Base-by-base conservation (phyloP, 1,140 invertebrate species). In the Drosophila bifasciata region DNA sequence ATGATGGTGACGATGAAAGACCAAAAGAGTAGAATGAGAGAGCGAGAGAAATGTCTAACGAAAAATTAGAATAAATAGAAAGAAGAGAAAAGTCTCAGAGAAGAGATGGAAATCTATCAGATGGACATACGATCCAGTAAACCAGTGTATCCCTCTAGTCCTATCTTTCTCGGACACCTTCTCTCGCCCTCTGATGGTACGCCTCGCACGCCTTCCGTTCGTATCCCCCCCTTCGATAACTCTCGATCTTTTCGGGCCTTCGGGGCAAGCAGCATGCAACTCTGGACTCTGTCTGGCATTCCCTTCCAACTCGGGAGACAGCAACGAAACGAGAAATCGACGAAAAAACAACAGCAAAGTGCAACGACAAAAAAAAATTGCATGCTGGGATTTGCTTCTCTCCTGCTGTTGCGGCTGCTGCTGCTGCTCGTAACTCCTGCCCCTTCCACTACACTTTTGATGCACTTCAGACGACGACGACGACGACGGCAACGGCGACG, bases 391-490 rank as follows among this genome's bases (percentile, higher is more conserved):
- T 77, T 68, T 68, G 64, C 62, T 63, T 53, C 49, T 70, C 9
- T 50, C 28, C 21, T 48, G 46, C n/a, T 40, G 21, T 5, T 36
- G 46, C 25, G n/a, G 66, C 40, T 53, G 67, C 43, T 51, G 52
- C 50, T 48, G 61, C 73, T 74, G 64, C 64, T 84, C 48, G 36
- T 73, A 41, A 59, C 70, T 73, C 70, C 51, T 50, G 59, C 59
- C 52, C 36, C n/a, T 16, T 17, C 32, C 32, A 36, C 32, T 13
- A 11, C 32, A 16, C 52, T 21, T 43, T 23, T 36, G 49, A 63
- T 74, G 83, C 83, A 86, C 83, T 86, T 86, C 83, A 86, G 83
- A 86, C 76, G 76, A 50, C 59, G 64, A 52, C 59, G 66, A 80
- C 59, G 64, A 48, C 59, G 66, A 80, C 60, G 52, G 41, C 71